Conservation (phyloP, 2,113 vertebrate genomes). For the Cricetomys ansorgei region DNA sequence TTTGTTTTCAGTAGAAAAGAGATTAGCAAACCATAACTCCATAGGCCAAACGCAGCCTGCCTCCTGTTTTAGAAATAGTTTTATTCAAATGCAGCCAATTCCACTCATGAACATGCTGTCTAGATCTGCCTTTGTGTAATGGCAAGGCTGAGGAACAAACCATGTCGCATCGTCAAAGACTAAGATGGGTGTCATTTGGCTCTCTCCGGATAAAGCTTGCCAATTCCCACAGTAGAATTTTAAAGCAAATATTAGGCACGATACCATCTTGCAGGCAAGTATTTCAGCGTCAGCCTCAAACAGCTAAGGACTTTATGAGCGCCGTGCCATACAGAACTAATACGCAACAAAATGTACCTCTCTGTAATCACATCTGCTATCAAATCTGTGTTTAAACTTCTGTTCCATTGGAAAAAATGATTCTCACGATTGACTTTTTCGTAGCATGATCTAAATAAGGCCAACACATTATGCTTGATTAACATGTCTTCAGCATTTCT, state of each 20-base stretch:
- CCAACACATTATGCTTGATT: neutral
- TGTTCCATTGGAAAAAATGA: neutral
- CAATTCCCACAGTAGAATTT: neutral
- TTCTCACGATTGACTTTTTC: neutral
- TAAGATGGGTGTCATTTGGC: neutral
- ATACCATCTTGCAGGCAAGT: neutral
- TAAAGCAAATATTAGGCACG: neutral
- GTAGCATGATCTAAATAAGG: neutral
- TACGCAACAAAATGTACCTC: neutral
- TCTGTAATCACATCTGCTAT: neutral
- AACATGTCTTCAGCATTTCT: conserved; percentile 2
- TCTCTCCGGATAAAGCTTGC: neutral
- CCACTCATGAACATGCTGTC: neutral
- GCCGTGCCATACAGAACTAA: neutral
- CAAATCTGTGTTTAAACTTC: conserved; percentile 22
- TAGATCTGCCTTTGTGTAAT: neutral
- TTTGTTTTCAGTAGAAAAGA: neutral
- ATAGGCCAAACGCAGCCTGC: neutral
- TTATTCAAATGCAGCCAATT: neutral
- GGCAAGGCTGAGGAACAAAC: neutral
- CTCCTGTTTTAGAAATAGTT: neutral
- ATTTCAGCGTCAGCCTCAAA: neutral
- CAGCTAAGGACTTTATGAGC: neutral
- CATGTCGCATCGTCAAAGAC: neutral
- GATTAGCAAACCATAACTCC: neutral